Conservation (phyloP, 2,888 invertebrate genomes). For the Lycocerus yunnanus region DNA sequence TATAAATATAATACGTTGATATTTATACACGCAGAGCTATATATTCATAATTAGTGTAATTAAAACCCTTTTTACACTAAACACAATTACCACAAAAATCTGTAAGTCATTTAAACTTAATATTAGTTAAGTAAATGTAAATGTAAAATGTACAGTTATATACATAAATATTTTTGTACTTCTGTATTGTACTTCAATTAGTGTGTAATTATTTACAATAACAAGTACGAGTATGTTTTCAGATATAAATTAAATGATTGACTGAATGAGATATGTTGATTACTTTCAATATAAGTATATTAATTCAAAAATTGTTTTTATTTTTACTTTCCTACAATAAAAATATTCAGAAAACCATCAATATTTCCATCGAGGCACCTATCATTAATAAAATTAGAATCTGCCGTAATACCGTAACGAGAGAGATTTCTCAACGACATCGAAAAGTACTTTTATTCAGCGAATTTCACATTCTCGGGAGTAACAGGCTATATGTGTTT, state of each 20-base stretch:
- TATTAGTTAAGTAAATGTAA: slow-evolving; percentile 17
- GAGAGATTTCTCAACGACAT: too few relatives aligned
- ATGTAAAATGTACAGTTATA: slow-evolving; percentile 1
- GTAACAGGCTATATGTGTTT: too few relatives aligned
- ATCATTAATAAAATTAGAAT: too few relatives aligned
- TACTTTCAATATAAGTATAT: slow-evolving; percentile 19
- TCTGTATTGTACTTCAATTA: slow-evolving; percentile 17
- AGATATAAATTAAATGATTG: slow-evolving; percentile 14
- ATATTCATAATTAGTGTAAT: slow-evolving; percentile 12
- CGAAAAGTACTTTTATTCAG: too few relatives aligned
- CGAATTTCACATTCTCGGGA: too few relatives aligned
- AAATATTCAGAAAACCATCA: too few relatives aligned
- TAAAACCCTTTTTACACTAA: slow-evolving; percentile 16
- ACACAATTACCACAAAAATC: slow-evolving; percentile 19
- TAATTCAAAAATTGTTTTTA: neutral
- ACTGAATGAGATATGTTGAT: slow-evolving; percentile 19
- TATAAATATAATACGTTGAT: neutral
- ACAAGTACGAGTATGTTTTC: slow-evolving; percentile 8
- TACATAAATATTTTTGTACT: slow-evolving; percentile 18
- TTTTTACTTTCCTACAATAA: neutral
- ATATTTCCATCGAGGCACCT: too few relatives aligned
- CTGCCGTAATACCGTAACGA: too few relatives aligned
- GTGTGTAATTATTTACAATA: slow-evolving; percentile 10
- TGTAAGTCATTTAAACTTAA: slow-evolving; percentile 20
- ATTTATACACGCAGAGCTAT: neutral